These are phyloP conservation scores for Brassicogethes aeneus DNA, from an alignment of 2,888 invertebrate genomes.

Conservation along the genomic window DNA sequence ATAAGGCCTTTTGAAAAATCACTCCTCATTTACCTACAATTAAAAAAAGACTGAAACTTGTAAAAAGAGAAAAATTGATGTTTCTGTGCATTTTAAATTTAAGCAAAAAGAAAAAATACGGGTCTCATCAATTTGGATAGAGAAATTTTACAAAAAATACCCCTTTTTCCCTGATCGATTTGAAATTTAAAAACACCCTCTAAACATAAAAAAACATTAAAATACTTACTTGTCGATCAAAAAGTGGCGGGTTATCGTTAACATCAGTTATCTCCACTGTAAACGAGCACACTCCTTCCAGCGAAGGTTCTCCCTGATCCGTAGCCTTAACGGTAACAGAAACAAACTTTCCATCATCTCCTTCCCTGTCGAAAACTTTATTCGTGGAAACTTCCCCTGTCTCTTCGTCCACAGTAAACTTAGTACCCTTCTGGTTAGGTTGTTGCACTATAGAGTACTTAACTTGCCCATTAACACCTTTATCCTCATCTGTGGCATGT, in stretches of 20 bases:
- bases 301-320: constrained; percentile 95
- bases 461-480: constrained; percentile 91
- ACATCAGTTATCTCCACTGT: constrained; percentile 96
- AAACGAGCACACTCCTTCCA: constrained; percentile 97
- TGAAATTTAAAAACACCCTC: too few species aligned
- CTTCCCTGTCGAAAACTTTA: constrained; percentile 94
- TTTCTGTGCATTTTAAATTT: too few species aligned
- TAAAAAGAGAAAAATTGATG: too few species aligned
- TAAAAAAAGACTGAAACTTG: too few species aligned
- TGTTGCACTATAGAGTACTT: constrained; percentile 97
- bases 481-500: constrained; percentile 91
- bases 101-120: too few species aligned
- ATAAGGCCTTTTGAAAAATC: too few species aligned
- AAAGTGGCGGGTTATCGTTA: constrained; percentile 93
- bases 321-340: constrained; percentile 96
- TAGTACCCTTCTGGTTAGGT: constrained; percentile 89
- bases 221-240: constrained; percentile 84
- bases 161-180: too few species aligned
- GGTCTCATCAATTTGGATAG: too few species aligned
- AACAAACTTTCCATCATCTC: constrained; percentile 93
- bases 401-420: constrained; percentile 91
- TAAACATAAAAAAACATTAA: too few species aligned
- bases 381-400: constrained; percentile 92
- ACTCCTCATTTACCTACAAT: too few species aligned
- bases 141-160: too few species aligned